These are phyloP conservation scores for Galerucella nymphaeae DNA, from an alignment of 2,888 invertebrate genomes.

Conservation along the genomic window DNA sequence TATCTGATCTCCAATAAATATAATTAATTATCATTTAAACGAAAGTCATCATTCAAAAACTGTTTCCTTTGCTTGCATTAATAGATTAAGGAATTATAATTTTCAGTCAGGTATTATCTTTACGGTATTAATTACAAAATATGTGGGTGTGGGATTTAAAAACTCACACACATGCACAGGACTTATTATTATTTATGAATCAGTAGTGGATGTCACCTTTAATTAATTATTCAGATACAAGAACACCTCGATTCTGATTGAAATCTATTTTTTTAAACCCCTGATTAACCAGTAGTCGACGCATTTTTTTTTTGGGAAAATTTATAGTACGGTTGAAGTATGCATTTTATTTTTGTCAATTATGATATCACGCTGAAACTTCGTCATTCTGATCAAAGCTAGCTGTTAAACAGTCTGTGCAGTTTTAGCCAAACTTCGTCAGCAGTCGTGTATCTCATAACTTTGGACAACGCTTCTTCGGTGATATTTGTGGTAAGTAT, in stretches of 20 bases:
- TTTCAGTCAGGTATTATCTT: slow-evolving; percentile 42
- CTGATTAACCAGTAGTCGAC: slow-evolving; percentile 13
- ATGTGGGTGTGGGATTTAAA: slow-evolving; percentile 42
- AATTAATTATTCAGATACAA: slow-evolving; percentile 46
- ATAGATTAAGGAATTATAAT: slow-evolving; percentile 42
- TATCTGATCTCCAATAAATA: slow-evolving; percentile 32
- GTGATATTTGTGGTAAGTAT: too few species aligned
- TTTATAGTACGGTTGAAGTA: neutral
- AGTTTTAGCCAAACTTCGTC: too few species aligned
- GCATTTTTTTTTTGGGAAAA: neutral
- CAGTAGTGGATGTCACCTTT: slow-evolving; percentile 44
- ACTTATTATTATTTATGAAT: slow-evolving; percentile 39
- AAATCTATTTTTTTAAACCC: slow-evolving; percentile 24
- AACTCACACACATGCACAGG: slow-evolving; percentile 26
- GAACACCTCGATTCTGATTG: slow-evolving; percentile 37
- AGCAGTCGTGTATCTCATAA: too few species aligned
- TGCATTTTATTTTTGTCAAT: neutral
- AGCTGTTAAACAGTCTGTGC: too few species aligned
- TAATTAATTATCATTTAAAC: slow-evolving; percentile 38
- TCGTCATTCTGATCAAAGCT: too few species aligned
- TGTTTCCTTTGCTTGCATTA: slow-evolving; percentile 26
- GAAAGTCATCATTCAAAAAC: slow-evolving; percentile 42
- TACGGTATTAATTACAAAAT: slow-evolving; percentile 43
- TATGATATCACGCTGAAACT: too few species aligned
- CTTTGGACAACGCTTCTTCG: too few species aligned